These are phyloP conservation scores for Acronicta psi DNA, from an alignment of 2,888 invertebrate genomes.

Conservation along the genomic window DNA sequence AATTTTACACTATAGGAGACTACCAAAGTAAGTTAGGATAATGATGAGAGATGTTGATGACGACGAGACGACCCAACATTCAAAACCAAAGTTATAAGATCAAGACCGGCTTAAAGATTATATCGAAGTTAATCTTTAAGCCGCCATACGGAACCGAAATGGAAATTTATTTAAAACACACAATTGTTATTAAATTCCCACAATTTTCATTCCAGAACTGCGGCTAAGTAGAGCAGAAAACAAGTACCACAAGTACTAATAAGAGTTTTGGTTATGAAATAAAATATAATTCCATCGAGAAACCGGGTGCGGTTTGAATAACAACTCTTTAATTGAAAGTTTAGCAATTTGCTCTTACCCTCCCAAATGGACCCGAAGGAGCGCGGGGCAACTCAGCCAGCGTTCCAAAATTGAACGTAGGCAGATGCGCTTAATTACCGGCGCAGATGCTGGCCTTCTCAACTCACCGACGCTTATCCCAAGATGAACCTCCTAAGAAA, in stretches of 20 bases:
- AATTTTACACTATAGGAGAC: background rate
- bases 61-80: conserved; percentile 11
- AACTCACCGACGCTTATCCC: conserved; percentile 75
- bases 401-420: conserved; percentile 88
- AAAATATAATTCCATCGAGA: conserved; percentile 85
- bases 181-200: conserved; percentile 73
- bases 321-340: conserved; percentile 90
- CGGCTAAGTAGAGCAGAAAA: conserved; percentile 76
- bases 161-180: conserved; percentile 67
- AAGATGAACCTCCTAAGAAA: conserved; percentile 81
- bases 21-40: background rate
- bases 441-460: conserved; percentile 82
- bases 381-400: conserved; percentile 85
- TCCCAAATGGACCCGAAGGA: conserved; percentile 85
- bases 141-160: conserved; percentile 47
- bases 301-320: conserved; percentile 86
- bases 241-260: conserved; percentile 81
- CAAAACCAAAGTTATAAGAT: conserved; percentile 50
- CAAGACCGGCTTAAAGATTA: conserved; percentile 6
- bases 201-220: conserved; percentile 73
- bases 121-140: conserved; percentile 54
- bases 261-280: conserved; percentile 81
- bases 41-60: no score
- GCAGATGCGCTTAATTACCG: conserved; percentile 89
- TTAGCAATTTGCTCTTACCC: conserved; percentile 88